A percentile compares a stretch with the other conserved stretches of the same genome.
Conservation (phyloP, 2,113 vertebrate species). For the Boleophthalmus pectinirostris region DNA sequence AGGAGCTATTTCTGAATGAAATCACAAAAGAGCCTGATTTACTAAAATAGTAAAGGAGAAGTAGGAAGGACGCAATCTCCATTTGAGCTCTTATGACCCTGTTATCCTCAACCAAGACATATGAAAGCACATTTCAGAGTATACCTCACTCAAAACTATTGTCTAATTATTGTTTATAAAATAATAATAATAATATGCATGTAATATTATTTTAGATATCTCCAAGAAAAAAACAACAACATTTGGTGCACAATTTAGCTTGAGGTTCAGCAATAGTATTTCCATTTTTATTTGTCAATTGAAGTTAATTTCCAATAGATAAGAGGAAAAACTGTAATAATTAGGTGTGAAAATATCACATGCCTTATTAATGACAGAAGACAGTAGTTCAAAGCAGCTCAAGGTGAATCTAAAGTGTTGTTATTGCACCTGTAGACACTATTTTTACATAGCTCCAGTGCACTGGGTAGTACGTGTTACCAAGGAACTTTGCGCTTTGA, state of each 20-base stretch:
- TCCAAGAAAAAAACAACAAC: too few relatives aligned
- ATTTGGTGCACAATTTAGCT: too few relatives aligned
- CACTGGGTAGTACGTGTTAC: not conserved
- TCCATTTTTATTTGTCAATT: not conserved
- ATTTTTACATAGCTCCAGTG: not conserved
- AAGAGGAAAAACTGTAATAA: not conserved
- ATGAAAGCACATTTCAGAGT: too few relatives aligned
- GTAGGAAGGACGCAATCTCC: not conserved
- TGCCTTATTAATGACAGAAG: too few relatives aligned
- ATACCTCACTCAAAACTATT: too few relatives aligned
- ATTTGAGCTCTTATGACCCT: not conserved
- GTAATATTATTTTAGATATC: not conserved
- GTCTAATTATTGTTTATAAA: too few relatives aligned
- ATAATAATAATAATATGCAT: too few relatives aligned
- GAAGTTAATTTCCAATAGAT: not conserved
- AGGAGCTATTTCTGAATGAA: slow-evolving; percentile 1
- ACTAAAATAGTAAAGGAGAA: not conserved
- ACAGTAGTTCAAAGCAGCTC: not conserved
- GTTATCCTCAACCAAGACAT: not conserved
- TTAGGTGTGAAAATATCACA: not conserved
- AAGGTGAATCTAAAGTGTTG: not conserved
- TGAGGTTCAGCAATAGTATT: too few relatives aligned
- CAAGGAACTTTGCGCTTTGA: not conserved
- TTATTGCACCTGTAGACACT: not conserved
- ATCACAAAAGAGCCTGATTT: not conserved